phyloP scores from a whole-genome alignment of 2,888 invertebrate genomes.

The Lacanobia oleracea region DNA sequence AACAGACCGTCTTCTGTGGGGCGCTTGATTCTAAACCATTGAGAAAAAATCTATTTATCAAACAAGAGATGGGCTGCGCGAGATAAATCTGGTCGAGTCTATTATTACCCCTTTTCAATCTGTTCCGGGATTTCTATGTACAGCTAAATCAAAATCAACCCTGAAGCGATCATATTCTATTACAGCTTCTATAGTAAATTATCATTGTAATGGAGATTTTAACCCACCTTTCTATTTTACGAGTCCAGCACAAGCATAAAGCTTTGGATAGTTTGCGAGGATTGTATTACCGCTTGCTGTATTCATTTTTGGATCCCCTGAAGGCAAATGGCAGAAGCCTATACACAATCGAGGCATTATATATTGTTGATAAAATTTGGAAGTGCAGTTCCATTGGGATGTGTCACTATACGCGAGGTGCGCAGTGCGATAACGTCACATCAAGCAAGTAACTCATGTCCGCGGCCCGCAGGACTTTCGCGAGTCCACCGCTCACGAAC shows the following conservation, averaged over 20 bases:
- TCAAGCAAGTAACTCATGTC: constrained; percentile 77
- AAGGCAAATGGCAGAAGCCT: constrained; percentile 11
- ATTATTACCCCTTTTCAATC: constrained; percentile 87
- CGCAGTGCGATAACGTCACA: constrained; percentile 74
- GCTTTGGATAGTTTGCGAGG: constrained; percentile 31
- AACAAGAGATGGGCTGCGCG: constrained; percentile 84
- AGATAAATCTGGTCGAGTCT: constrained; percentile 83
- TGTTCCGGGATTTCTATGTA: constrained; percentile 69
- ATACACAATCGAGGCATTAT: constrained; percentile 20
- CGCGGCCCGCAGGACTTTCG: constrained; percentile 73
- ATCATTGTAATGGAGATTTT: constrained; percentile 58
- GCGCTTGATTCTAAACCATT: constrained; percentile 81
- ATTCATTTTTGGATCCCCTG: constrained; percentile 3
- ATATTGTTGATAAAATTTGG: constrained; percentile 37
- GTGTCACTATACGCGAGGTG: constrained; percentile 47
- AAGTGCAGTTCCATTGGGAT: constrained; percentile 28
- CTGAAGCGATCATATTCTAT: constrained; percentile 64
- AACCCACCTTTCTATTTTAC: constrained; percentile 49
- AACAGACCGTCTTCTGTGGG: constrained; percentile 77
- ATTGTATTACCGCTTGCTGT: constrained; percentile 20
- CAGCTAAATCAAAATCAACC: constrained; percentile 66
- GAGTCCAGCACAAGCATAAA: constrained; percentile 9
- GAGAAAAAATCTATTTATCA: constrained; percentile 87
- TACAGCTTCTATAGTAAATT: constrained; percentile 56
- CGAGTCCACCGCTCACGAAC: constrained; percentile 81